phyloP scores from a whole-genome alignment of 1,140 invertebrate species.

The Armadillidium nasatum region DNA sequence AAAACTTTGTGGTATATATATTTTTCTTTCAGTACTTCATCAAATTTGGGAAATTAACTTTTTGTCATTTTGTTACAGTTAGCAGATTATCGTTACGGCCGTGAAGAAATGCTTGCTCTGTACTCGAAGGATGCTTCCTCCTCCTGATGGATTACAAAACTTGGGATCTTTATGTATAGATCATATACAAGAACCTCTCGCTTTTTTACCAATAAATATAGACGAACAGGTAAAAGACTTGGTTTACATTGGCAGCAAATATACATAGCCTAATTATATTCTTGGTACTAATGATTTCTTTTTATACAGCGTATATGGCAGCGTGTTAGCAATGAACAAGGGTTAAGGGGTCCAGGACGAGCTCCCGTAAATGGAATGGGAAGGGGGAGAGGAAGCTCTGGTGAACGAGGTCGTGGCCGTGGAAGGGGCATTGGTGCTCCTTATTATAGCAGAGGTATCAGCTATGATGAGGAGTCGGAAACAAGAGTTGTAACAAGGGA shows the following conservation, averaged over 20 bases:
- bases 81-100: conserved; percentile 71
- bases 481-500: conserved; percentile 40
- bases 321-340: conserved; percentile 57
- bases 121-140: conserved; percentile 63
- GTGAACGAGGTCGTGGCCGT: conserved; percentile 56
- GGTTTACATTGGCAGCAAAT: too few relatives aligned
- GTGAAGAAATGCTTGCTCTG: conserved; percentile 82
- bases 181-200: conserved; percentile 69
- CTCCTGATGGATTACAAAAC: conserved; percentile 62
- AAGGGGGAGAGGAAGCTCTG: conserved; percentile 59
- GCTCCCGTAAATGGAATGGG: conserved; percentile 45
- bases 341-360: conserved; percentile 51
- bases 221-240: conserved; percentile 67
- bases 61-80: conserved; percentile 50
- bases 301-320: conserved; percentile 57
- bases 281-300: background rate
- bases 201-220: conserved; percentile 68
- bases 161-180: conserved; percentile 66
- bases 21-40: too few relatives aligned
- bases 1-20: too few relatives aligned
- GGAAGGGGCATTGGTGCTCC: conserved; percentile 53
- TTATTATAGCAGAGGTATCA: conserved; percentile 51
- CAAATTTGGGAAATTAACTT: too few relatives aligned
- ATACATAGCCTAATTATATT: too few relatives aligned
- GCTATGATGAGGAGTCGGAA: conserved; percentile 55